Base-by-base conservation (phyloP, 1,140 invertebrate genomes). In the Asobara japonica region DNA sequence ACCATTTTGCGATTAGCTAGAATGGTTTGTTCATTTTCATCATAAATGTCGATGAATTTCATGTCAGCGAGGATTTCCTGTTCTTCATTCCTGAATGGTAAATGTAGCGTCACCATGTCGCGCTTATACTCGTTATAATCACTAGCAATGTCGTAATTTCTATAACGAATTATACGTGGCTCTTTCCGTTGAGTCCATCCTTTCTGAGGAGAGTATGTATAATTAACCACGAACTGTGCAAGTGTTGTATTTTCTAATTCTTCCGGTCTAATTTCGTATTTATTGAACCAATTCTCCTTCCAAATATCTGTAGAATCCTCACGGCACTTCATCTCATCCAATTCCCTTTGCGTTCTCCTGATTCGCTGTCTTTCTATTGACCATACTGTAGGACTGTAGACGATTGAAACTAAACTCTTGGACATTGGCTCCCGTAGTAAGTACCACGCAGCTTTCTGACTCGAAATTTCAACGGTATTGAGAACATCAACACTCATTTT, bases 401-500 rank as follows among this genome's bases (percentile, higher is more conserved):
- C n/a, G n/a, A n/a, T n/a, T n/a, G n/a, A n/a, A n/a, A n/a, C n/a
- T n/a, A n/a, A n/a, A n/a, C n/a, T n/a, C n/a, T n/a, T n/a, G n/a
- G n/a, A n/a, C 41, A 51, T 51, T 13, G 66, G 69, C 56, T 75
- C 61, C 11, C 74, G 22, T 11, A 71, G 27, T 66, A 72, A 41
- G 25, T 72, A 72, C 73, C 51, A 87, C 61, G 84, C 86, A 72
- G 84, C 85, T 80, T 87, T 85, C 80, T 71, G 36, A 48, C 62
- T 61, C 13, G 41, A 60, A 36, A 65, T 71, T 66, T 66, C 64
- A 29, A 66, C 41, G 30, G 18, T 11, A 27, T 74, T 71, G n/a
- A n/a, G 3, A 74, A 33, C 36, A 74, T 66, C 64, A 79, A 0
- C n/a, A n/a, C n/a, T n/a, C n/a, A n/a, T n/a, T n/a, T n/a, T n/a